Evolutionary conservation across 53 echinoderm and acorn worm species (phyloP).

Genomic region (Hippasteria phrygiana): DNA sequence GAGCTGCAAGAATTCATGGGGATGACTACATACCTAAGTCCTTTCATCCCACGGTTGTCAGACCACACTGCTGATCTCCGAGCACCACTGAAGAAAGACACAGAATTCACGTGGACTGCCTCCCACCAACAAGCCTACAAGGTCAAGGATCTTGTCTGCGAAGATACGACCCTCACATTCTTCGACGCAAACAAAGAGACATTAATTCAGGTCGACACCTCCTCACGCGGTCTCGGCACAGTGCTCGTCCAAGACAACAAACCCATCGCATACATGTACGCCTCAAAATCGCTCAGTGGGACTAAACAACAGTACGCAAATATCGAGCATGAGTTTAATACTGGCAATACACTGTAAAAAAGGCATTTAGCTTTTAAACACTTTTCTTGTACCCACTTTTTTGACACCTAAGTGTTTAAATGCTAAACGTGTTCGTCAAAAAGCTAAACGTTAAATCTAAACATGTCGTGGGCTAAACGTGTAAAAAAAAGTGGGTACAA

Average conservation of each 20-base stretch:
- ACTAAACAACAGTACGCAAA: constrained; percentile 63
- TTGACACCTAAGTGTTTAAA: no score
- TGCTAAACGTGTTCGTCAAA: no score
- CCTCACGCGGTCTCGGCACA: constrained; percentile 56
- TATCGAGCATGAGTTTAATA: constrained; percentile 63
- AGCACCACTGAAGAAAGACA: constrained; percentile 28
- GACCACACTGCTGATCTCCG: constrained; percentile 34
- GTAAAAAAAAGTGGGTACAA: no score
- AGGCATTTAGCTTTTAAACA: no score
- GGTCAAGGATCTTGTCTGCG: constrained; percentile 16
- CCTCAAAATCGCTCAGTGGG: constrained; percentile 63
- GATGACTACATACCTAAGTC: constrained; percentile 59
- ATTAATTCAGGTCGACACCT: constrained; percentile 63
- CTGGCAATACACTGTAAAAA: no score
- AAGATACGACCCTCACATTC: constrained; percentile 30
- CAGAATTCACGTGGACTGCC: constrained; percentile 54
- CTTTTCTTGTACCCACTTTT: no score
- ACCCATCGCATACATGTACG: constrained; percentile 44
- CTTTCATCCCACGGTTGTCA: constrained; percentile 55
- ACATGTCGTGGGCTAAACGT: no score
- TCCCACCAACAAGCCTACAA: constrained; percentile 60
- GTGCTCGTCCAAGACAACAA: constrained; percentile 58
- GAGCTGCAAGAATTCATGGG: no score
- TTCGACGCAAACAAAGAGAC: constrained; percentile 64
- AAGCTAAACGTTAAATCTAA: no score